Base-by-base conservation (phyloP, 2,113 vertebrate species). In the Cololabis saira region DNA sequence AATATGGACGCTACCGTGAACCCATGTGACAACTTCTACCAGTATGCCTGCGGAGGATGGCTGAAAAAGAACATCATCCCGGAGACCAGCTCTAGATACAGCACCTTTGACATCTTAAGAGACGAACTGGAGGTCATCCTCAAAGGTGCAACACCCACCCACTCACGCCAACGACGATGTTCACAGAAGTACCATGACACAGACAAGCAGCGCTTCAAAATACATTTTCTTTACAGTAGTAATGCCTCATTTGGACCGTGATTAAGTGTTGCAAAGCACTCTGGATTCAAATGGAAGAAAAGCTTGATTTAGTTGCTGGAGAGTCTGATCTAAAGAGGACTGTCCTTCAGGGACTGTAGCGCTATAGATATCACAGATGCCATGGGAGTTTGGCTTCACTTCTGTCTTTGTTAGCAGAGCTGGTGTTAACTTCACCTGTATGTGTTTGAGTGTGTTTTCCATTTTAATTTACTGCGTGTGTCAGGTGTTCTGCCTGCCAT, bases 1-100 rank as follows among this genome's bases (percentile, higher is more conserved):
- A 97, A 96, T 87, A 97, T 98, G 96, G 97, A 99, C 65, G n/a
- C 80, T 13, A 90, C 73, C 0, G 87, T 78, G 59, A 73, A 95
- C 37, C 97, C 97, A 0, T 99, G 97, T 50, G 49, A 91, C 3
- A 93, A 98, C 86, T 99, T 99, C 68, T 99, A 96, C 85, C 94
- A 96, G 79, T 99, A 93, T 0, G 95, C 97, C 71, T 99, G 97
- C 4, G 97, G 97, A 71, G 96, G 97, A 18, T 98, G 97, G 97
- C 78, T 98, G 43, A 96, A 94, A 84, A 97, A 92, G 90, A 95
- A 98, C 69, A 86, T 98, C 80, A 97, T 99, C 82, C 97, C 97
- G 0, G 97, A 98, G 80, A 97, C 95, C 90, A 96, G 93, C 83
- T 96, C 95, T 40, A 93, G 95, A 85, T 95, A 98, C 65, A 96